phyloP scores from a whole-genome alignment of 1,140 invertebrate genomes.

The honey bee (Apis mellifera) region DNA sequence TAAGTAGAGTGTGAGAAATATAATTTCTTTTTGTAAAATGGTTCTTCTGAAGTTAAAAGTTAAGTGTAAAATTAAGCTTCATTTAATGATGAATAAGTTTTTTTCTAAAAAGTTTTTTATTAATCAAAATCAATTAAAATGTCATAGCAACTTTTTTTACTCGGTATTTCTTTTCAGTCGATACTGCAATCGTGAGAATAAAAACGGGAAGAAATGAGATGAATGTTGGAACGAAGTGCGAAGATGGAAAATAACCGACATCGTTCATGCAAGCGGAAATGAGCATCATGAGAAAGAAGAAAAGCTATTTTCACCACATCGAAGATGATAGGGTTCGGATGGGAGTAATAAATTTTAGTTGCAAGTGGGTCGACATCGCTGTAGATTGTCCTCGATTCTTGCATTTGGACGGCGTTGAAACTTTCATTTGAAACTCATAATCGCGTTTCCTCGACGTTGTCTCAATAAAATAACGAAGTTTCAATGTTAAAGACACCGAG shows the following conservation, averaged over 20 bases:
- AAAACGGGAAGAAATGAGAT: not conserved
- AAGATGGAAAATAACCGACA: not conserved
- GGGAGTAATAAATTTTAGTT: not conserved
- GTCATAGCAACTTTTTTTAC: too few species aligned
- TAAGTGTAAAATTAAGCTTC: too few species aligned
- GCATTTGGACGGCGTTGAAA: constrained; percentile 11
- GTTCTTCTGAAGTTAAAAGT: too few species aligned
- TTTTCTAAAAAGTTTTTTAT: too few species aligned
- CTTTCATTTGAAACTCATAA: constrained; percentile 39
- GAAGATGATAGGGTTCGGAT: not conserved
- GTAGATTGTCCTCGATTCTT: constrained; percentile 29
- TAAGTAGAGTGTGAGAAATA: not conserved
- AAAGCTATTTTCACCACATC: not conserved
- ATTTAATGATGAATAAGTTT: too few species aligned
- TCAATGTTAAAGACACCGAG: not conserved
- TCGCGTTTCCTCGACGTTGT: constrained; percentile 5
- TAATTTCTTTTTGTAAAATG: too few species aligned
- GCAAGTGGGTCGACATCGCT: constrained; percentile 8
- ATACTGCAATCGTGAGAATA: not conserved
- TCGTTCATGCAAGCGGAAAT: not conserved
- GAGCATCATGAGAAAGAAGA: not conserved
- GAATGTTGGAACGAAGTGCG: too few species aligned
- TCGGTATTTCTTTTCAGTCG: not conserved
- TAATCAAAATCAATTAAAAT: too few species aligned
- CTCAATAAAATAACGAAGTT: not conserved